These are phyloP conservation scores for Tragelaphus scriptus DNA, from an alignment of 2,113 vertebrate species.

Conservation along the genomic window DNA sequence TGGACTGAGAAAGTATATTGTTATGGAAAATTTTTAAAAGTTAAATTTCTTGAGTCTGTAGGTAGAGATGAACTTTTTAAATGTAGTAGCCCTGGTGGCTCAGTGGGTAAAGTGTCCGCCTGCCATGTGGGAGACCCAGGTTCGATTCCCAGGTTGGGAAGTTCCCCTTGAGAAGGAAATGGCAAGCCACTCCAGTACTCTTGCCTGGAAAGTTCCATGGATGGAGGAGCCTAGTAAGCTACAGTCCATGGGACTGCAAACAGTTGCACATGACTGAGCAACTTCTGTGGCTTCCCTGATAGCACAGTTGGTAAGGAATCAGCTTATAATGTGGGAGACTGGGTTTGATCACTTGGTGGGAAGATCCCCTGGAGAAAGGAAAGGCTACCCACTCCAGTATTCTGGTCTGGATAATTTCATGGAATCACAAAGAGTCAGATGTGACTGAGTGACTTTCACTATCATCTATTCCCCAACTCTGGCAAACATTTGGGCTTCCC, in stretches of 20 bases:
- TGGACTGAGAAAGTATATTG: slow-evolving; percentile 1
- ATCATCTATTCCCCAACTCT: neutral
- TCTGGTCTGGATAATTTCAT: neutral
- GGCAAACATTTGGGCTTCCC: neutral
- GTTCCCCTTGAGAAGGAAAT: neutral
- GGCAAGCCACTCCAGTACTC: neutral
- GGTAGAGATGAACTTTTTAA: neutral
- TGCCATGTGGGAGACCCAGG: neutral
- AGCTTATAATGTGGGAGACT: neutral
- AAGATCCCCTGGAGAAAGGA: neutral
- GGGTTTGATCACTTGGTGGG: neutral
- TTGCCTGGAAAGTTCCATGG: neutral
- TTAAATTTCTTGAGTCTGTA: neutral
- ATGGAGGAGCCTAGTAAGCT: neutral
- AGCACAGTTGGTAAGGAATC: neutral
- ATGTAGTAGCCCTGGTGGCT: neutral
- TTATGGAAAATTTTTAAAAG: neutral
- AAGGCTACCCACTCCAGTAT: neutral
- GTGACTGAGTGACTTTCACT: neutral
- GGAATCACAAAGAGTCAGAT: neutral
- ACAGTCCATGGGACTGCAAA: neutral
- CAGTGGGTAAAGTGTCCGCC: neutral
- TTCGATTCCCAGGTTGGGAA: neutral
- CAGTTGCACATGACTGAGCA: neutral
- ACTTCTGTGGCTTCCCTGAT: neutral